These are phyloP conservation scores for Sebastes alutus DNA, from an alignment of 2,797 vertebrate species.

Conservation along the genomic window DNA sequence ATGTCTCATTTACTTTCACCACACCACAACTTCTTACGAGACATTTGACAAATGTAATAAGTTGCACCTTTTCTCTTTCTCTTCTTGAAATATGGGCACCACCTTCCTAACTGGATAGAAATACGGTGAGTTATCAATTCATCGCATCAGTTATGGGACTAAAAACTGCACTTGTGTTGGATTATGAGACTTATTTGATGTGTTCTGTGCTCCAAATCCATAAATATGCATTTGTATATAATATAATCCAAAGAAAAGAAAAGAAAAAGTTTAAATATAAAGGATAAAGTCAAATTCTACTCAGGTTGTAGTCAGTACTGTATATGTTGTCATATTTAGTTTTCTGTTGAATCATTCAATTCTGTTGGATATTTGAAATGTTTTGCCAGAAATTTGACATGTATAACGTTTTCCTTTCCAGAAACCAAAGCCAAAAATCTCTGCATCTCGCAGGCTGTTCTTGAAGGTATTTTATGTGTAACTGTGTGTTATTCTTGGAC, in stretches of 20 bases:
- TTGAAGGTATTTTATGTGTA: slow-evolving; percentile 75
- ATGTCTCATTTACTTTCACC: neutral
- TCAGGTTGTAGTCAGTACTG: neutral
- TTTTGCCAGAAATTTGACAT: slow-evolving; percentile 6
- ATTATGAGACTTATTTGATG: neutral
- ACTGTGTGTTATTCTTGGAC: neutral
- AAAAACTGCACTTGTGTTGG: neutral
- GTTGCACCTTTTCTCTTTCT: slow-evolving; percentile 17
- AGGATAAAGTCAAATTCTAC: neutral
- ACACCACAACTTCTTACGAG: neutral
- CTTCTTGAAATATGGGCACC: slow-evolving; percentile 5
- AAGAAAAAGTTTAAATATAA: neutral
- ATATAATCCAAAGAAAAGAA: neutral
- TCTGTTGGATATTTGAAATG: neutral
- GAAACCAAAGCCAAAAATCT: slow-evolving; percentile 82
- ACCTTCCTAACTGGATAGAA: slow-evolving; percentile 23
- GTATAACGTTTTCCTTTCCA: slow-evolving; percentile 42
- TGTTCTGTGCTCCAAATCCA: neutral
- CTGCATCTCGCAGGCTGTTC: slow-evolving; percentile 81
- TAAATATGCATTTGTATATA: neutral
- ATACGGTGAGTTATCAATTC: slow-evolving; percentile 49
- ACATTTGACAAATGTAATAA: neutral
- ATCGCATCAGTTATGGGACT: neutral
- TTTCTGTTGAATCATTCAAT: neutral
- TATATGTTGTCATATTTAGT: neutral